Evolutionary conservation across 1,140 invertebrate species (phyloP).

Genomic region (Latrodectus geometricus): DNA sequence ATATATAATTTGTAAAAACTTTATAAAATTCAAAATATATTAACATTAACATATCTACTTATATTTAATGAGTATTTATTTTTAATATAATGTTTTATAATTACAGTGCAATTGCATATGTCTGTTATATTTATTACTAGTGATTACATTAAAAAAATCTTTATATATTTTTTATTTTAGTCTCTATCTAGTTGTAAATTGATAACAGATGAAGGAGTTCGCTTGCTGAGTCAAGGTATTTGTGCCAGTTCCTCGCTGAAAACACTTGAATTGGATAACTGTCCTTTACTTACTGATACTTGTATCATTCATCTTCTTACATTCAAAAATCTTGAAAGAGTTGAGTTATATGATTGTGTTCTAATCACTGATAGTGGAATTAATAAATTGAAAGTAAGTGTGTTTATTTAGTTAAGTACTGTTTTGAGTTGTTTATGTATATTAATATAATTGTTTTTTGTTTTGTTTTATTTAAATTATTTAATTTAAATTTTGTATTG

Average conservation of each 20-base stretch:
- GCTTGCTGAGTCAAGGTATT: background rate
- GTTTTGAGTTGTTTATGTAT: too few species aligned
- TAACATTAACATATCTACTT: too few species aligned
- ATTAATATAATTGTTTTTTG: too few species aligned
- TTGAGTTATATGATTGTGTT: background rate
- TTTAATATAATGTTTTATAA: too few species aligned
- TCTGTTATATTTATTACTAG: too few species aligned
- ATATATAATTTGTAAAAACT: too few species aligned
- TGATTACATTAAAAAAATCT: background rate
- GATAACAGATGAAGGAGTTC: background rate
- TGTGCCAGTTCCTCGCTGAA: background rate
- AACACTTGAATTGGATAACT: background rate
- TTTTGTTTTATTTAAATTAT: too few species aligned
- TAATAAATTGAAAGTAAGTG: background rate
- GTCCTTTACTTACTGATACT: background rate
- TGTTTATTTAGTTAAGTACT: too few species aligned
- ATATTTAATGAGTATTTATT: too few species aligned
- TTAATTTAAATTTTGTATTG: too few species aligned
- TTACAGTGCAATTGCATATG: too few species aligned
- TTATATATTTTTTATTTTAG: background rate
- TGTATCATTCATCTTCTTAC: background rate
- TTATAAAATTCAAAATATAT: too few species aligned
- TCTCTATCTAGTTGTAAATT: background rate
- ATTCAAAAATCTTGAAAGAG: background rate
- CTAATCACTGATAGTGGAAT: background rate